These are phyloP conservation scores for Aphelinus atriplicis DNA, from an alignment of 1,140 invertebrate species.

Conservation along the genomic window DNA sequence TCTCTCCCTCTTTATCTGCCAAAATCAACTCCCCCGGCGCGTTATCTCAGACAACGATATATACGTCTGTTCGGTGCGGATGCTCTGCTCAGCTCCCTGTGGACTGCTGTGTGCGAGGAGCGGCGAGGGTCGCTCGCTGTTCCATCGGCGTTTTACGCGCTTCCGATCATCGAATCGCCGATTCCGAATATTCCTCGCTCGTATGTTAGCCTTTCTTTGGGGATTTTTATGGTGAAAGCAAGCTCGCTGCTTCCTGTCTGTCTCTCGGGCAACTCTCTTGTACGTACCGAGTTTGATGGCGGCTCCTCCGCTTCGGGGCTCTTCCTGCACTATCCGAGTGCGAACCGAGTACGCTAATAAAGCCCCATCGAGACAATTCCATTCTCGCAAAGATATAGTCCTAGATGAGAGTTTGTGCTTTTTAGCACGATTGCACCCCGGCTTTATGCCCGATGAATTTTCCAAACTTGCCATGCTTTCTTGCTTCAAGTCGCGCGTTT, in stretches of 20 bases:
- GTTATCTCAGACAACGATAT: constrained; percentile 27
- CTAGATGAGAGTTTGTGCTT: too few species aligned
- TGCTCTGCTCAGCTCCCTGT: neutral
- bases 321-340: constrained; percentile 14
- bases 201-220: constrained; percentile 32
- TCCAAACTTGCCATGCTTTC: too few species aligned
- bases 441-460: too few species aligned
- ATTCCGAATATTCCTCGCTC: constrained; percentile 39
- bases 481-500: too few species aligned
- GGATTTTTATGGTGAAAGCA: constrained; percentile 34
- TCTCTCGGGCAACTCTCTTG: neutral
- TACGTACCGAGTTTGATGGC: constrained; percentile 6
- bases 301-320: neutral
- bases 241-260: too few species aligned
- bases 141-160: constrained; percentile 34
- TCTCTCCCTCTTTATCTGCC: constrained; percentile 3
- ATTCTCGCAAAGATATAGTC: neutral
- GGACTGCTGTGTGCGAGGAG: too few species aligned
- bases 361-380: constrained; percentile 20
- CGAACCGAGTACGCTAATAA: constrained; percentile 28
- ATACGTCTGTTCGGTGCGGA: neutral
- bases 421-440: too few species aligned
- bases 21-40: constrained; percentile 25
- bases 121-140: neutral
- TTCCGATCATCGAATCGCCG: constrained; percentile 38